These are phyloP conservation scores for Rafetus swinhoei DNA, from an alignment of 2,113 vertebrate genomes.

Conservation along the genomic window DNA sequence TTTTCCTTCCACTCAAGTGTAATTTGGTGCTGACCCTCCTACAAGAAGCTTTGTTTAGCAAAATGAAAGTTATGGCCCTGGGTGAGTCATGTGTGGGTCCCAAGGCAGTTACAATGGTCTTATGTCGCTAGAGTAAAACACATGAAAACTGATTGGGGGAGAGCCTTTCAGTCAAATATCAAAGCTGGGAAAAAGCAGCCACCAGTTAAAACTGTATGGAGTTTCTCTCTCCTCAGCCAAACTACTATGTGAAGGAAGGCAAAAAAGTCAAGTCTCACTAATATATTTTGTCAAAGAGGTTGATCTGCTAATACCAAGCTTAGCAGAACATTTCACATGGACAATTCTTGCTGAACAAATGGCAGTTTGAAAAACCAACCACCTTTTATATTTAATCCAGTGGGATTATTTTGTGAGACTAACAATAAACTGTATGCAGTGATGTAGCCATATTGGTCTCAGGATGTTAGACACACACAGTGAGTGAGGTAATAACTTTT, in stretches of 20 bases:
- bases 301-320: neutral
- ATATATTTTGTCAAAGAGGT: neutral
- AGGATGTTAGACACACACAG: neutral
- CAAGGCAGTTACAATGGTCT: accelerated
- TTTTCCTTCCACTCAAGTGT: neutral
- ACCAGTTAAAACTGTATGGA: neutral
- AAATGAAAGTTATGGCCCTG: neutral
- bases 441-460: accelerated
- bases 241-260: accelerated
- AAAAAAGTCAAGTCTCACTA: too few species aligned
- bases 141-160: accelerated
- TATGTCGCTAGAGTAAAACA: neutral
- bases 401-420: neutral
- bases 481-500: neutral
- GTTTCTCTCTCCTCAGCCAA: neutral
- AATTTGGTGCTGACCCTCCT: neutral
- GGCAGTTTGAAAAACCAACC: accelerated
- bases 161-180: neutral
- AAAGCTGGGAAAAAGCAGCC: neutral
- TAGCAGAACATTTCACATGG: neutral
- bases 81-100: neutral
- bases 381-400: neutral
- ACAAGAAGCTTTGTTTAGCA: neutral
- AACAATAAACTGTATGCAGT: neutral
- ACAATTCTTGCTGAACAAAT: neutral